These are phyloP conservation scores for Drosophila sp. DNA, from an alignment of 1,140 invertebrate genomes.

Conservation along the genomic window DNA sequence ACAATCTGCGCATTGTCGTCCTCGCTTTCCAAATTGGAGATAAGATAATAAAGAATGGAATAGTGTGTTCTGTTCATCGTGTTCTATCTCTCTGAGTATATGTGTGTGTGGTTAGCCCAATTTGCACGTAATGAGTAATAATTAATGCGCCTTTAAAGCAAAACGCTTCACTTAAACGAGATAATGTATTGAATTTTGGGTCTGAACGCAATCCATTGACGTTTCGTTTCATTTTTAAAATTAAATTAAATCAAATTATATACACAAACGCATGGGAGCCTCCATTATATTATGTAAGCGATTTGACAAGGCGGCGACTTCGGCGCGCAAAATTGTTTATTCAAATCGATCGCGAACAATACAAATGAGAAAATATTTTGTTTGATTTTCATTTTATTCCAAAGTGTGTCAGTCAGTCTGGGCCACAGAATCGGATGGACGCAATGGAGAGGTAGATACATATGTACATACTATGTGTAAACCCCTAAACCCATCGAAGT, in stretches of 20 bases:
- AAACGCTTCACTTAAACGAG: slow-evolving; percentile 9
- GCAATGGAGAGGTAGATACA: slow-evolving; percentile 22
- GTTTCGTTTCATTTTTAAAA: slow-evolving; percentile 28
- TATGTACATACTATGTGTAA: background rate
- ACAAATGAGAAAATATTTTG: slow-evolving; percentile 48
- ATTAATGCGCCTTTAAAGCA: slow-evolving; percentile 49
- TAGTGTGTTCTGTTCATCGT: slow-evolving; percentile 11
- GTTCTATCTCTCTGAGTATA: background rate
- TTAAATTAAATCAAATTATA: slow-evolving; percentile 41
- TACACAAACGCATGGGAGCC: slow-evolving; percentile 35
- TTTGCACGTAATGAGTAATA: slow-evolving; percentile 62
- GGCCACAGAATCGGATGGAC: slow-evolving; percentile 9
- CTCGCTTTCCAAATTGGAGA: slow-evolving; percentile 14
- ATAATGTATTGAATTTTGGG: slow-evolving; percentile 48
- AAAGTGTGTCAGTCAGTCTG: slow-evolving; percentile 71
- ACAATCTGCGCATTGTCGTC: slow-evolving; percentile 14
- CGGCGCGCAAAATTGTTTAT: slow-evolving; percentile 64
- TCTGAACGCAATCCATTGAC: slow-evolving; percentile 32
- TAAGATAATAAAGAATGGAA: slow-evolving; percentile 13
- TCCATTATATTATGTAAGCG: slow-evolving; percentile 59
- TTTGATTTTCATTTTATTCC: slow-evolving; percentile 5
- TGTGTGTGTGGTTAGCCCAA: slow-evolving; percentile 18
- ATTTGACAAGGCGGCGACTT: slow-evolving; percentile 51
- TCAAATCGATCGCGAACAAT: slow-evolving; percentile 63
- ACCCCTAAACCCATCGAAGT: background rate